Evolutionary conservation across 2,888 invertebrate genomes (phyloP).

Genomic region (Heteromyza rotundicornis): DNA sequence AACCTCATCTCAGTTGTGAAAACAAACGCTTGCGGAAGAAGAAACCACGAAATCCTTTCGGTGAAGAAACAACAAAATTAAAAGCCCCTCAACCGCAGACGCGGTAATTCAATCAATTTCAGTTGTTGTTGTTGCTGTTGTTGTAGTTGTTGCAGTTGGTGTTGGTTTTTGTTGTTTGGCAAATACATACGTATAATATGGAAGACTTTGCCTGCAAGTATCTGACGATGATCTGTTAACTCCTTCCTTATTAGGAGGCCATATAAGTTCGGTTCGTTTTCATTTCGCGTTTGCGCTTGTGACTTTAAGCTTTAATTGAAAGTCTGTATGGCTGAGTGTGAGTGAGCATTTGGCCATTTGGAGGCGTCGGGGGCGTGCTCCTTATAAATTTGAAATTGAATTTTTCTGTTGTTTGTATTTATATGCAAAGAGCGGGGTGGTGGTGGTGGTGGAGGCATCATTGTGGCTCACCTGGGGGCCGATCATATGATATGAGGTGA

Average conservation of each 20-base stretch:
- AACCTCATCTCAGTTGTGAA: background rate
- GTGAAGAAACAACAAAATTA: background rate
- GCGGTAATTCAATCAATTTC: background rate
- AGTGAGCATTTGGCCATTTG: background rate
- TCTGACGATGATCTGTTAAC: background rate
- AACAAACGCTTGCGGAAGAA: background rate
- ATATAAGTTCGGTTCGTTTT: background rate
- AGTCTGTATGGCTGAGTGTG: background rate
- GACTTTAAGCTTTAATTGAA: background rate
- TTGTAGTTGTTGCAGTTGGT: too few relatives aligned
- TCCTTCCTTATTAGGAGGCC: background rate
- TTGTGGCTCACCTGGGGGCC: slow-evolving; percentile 1
- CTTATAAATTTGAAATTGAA: background rate
- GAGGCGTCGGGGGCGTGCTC: background rate
- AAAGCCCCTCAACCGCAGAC: background rate
- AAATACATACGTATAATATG: too few relatives aligned
- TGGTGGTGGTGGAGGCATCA: background rate
- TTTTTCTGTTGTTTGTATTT: background rate
- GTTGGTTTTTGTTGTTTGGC: too few relatives aligned
- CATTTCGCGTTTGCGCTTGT: background rate
- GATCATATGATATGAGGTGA: background rate
- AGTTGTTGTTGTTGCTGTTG: too few relatives aligned
- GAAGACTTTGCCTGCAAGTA: too few relatives aligned
- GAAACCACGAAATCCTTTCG: background rate
- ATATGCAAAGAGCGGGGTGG: background rate